Evolutionary conservation across 1,140 invertebrate species (phyloP).

Genomic region (Drosophila watanabei): DNA sequence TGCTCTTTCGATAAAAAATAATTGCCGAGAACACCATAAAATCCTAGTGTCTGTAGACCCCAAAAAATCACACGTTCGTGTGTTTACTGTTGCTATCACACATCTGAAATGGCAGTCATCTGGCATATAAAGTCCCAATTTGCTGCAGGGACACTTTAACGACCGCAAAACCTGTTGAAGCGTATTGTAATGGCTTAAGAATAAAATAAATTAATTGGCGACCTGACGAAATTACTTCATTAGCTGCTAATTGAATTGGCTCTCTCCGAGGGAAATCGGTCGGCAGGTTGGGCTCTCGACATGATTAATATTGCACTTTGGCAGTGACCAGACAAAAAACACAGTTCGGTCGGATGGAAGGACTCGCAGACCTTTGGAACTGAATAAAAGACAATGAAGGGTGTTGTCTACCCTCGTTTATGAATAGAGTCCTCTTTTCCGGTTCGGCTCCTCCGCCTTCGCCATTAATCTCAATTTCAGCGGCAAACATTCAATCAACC

Average conservation of each 20-base stretch:
- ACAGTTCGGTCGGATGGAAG: neutral
- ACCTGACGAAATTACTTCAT: conserved; percentile 65
- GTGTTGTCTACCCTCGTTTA: conserved; percentile 50
- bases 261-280: conserved; percentile 4
- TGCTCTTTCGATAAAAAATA: conserved; percentile 61
- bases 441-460: conserved; percentile 17
- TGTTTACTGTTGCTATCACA: conserved; percentile 46
- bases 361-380: neutral
- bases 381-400: conserved; percentile 12
- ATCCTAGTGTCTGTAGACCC: conserved; percentile 37
- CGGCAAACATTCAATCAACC: conserved; percentile 76
- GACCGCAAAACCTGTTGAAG: conserved; percentile 65
- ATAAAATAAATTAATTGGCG: conserved; percentile 48
- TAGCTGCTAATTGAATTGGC: conserved; percentile 68
- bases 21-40: conserved; percentile 52
- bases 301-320: conserved; percentile 55
- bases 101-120: conserved; percentile 47
- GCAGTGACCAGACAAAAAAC: conserved; percentile 25
- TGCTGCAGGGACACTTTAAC: conserved; percentile 54
- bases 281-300: conserved; percentile 9
- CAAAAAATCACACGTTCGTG: conserved; percentile 18
- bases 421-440: conserved; percentile 49
- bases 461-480: conserved; percentile 74
- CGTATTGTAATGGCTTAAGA: conserved; percentile 38
- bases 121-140: conserved; percentile 34